A percentile compares a stretch with the other conserved stretches of the same genome.
These are phyloP conservation scores for Strigamia crassipes DNA, from an alignment of 2,888 invertebrate species.

Conservation along the genomic window DNA sequence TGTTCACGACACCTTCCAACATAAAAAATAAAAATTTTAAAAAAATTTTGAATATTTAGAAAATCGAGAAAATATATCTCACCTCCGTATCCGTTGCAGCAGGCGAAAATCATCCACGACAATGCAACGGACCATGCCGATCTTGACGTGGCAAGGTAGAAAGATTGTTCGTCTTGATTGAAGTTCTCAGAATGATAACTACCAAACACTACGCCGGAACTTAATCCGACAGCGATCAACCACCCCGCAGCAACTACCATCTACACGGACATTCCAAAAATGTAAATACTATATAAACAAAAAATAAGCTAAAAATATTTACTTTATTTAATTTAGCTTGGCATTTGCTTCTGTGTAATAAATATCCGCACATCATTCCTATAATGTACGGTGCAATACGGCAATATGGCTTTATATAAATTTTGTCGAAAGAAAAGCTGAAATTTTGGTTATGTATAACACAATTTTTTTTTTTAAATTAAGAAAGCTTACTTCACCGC, in stretches of 20 bases:
- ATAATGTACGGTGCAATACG: conserved; percentile 79
- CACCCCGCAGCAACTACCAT: neutral
- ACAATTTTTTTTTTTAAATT: neutral
- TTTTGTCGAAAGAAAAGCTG: conserved; percentile 55
- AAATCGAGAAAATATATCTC: neutral
- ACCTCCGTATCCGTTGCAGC: conserved; percentile 62
- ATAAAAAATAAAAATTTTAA: neutral
- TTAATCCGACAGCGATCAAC: neutral
- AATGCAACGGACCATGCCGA: conserved; percentile 62
- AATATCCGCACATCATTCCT: conserved; percentile 76
- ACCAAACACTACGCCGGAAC: neutral
- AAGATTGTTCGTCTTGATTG: neutral
- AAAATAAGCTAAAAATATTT: neutral
- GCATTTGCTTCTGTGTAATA: conserved; percentile 70
- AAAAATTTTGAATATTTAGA: too few species aligned
- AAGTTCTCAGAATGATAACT: neutral
- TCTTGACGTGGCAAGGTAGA: conserved; percentile 60
- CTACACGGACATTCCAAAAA: neutral
- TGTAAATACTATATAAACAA: neutral
- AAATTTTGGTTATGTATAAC: neutral
- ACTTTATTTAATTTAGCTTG: conserved; percentile 66
- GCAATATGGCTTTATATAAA: conserved; percentile 84
- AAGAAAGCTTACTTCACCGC: neutral
- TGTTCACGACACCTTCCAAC: neutral
- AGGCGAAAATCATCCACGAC: conserved; percentile 64